Conservation (phyloP, 2,113 vertebrate species). For the Pelobates fuscus region DNA sequence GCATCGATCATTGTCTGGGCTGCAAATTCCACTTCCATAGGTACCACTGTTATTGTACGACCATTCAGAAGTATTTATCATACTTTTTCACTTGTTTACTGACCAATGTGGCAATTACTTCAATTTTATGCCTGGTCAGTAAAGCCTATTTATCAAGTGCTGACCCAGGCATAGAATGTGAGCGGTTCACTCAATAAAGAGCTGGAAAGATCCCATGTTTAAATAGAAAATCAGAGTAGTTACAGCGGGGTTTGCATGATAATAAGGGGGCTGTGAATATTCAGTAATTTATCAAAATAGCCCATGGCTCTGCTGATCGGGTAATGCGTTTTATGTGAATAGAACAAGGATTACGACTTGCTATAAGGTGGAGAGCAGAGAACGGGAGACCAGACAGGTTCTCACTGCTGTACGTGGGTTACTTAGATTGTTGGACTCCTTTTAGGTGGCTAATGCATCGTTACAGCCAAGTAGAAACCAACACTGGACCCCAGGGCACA, state of each 20-base stretch:
- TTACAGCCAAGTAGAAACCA: no score
- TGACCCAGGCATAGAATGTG: constrained; percentile 43
- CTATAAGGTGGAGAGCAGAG: neutral
- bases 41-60: constrained; percentile 45
- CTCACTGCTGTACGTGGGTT: no score
- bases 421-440: no score
- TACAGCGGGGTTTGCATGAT: constrained; percentile 34
- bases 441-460: no score
- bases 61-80: constrained; percentile 43
- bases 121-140: constrained; percentile 52
- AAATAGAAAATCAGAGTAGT: constrained; percentile 32
- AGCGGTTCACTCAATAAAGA: constrained; percentile 45
- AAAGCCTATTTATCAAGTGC: constrained; percentile 51
- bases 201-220: constrained; percentile 41
- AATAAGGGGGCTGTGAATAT: constrained; percentile 28
- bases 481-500: no score
- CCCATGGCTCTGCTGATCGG: neutral
- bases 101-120: constrained; percentile 51
- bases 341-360: neutral
- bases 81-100: constrained; percentile 52
- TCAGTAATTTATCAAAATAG: constrained; percentile 38
- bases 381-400: no score
- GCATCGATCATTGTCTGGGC: constrained; percentile 43
- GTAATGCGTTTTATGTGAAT: constrained; percentile 7
- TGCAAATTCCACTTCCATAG: constrained; percentile 38